These are phyloP conservation scores for Sinocyclocheilus grahami DNA, from an alignment of 2,113 vertebrate species.

Conservation along the genomic window DNA sequence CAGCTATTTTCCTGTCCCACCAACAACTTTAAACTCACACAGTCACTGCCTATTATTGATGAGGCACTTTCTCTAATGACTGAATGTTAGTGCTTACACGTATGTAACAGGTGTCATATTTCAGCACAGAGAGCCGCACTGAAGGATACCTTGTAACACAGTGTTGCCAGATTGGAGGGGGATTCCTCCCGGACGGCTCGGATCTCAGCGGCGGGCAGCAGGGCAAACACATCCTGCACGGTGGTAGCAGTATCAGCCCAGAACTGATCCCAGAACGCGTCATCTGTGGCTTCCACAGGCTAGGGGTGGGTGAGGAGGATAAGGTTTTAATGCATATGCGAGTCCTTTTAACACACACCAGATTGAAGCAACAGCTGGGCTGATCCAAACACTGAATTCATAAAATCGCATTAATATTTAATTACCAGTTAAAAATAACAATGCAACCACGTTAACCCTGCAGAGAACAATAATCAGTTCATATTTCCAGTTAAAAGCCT, in stretches of 20 bases:
- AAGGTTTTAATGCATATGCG: neutral
- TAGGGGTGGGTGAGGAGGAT: constrained; percentile 54
- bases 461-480: neutral
- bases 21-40: constrained; percentile 46
- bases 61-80: neutral
- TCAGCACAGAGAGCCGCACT: neutral
- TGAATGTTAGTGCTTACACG: neutral
- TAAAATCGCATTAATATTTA: neutral
- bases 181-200: constrained; percentile 96
- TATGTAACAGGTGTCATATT: neutral
- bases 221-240: constrained; percentile 95
- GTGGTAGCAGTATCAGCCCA: constrained; percentile 95
- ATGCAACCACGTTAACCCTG: neutral
- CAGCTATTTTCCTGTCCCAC: constrained; percentile 62
- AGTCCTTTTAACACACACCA: neutral
- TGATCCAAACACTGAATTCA: neutral
- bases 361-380: neutral
- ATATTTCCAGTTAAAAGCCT: neutral
- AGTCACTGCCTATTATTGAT: constrained; percentile 12
- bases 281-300: constrained; percentile 97
- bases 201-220: constrained; percentile 97
- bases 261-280: constrained; percentile 99
- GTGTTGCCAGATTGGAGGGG: constrained; percentile 93
- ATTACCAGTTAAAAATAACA: neutral
- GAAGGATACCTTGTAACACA: constrained; percentile 91